Evolutionary conservation across 1,140 invertebrate species (phyloP), one percentile per base, ranked within the genome.

Genomic region (Lanistes nyassanus): DNA sequence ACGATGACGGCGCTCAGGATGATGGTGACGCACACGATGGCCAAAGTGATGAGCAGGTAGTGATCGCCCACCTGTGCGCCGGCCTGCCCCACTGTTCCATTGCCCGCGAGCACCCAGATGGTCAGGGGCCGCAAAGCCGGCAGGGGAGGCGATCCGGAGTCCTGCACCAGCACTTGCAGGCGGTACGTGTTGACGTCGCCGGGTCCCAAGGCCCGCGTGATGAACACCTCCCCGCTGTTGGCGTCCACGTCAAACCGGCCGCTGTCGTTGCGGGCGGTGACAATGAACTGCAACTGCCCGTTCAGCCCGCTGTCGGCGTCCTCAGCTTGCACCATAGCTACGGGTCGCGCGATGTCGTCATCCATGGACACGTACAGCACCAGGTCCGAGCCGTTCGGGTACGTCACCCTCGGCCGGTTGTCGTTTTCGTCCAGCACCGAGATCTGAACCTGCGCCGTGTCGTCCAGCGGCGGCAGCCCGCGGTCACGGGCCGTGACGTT

Each of bases 401-500:
- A 81, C 4, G 76, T 75, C 29, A 83, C 81, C 7, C 67, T 51
- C 2, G 86, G 86, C 37, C 80, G 76, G 71, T 88, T 83, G 75
- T 88, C 86, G 87, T 98, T 98, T 1, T 95, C 93, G 90, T 98
- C 97, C 51, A 94, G 89, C 11, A 98, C 91, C 69, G 91, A 92
- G 7, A 98, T 88, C 77, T 92, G 91, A 34, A 98, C 93, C 0
- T 94, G 95, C 3, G 95, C 95, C 0, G 95, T 95, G 7, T 95
- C 95, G 19, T 94, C 95, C 83, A 96, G 94, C 0, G 94, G 93
- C 19, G 96, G 96, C 78, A 92, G 93, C 21, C 97, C 97, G 90
- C 96, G 95, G 91, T 99, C 97, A 87, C 92, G 94, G 3, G 96
- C 97, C 19, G 96, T 91, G 0, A 98, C 93, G 75, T 92, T 91